phyloP scores from a whole-genome alignment of 2,888 invertebrate species.

The Entomobrya proxima region DNA sequence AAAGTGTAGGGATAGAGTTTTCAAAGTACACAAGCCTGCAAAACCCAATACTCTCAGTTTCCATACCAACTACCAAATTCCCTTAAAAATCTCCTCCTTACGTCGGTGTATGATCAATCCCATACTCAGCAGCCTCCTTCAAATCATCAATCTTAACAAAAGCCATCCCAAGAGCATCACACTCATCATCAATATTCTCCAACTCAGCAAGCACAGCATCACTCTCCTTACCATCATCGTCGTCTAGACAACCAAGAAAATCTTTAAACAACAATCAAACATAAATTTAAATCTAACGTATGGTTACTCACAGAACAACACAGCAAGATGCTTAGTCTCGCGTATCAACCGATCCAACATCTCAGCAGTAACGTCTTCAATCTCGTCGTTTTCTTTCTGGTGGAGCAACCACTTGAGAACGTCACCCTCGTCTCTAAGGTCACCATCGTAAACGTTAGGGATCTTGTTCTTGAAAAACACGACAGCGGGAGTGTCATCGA shows the following conservation, averaged over 20 bases:
- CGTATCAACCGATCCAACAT: conserved; percentile 77
- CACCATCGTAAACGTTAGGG: conserved; percentile 92
- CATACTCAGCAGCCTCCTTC: conserved; percentile 93
- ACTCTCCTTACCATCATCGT: conserved; percentile 90
- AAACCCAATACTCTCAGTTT: too few species aligned
- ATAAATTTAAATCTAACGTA: background rate
- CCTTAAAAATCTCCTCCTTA: conserved; percentile 20
- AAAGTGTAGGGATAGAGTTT: conserved; percentile 92
- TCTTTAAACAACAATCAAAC: conserved; percentile 70
- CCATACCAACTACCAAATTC: too few species aligned
- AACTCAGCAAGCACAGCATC: conserved; percentile 90
- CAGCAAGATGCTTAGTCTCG: conserved; percentile 77
- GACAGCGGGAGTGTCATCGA: conserved; percentile 88
- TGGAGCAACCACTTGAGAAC: conserved; percentile 77
- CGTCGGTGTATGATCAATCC: conserved; percentile 88
- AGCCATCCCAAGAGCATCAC: conserved; percentile 87
- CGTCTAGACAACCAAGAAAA: conserved; percentile 81
- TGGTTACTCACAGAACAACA: conserved; percentile 77
- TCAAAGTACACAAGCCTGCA: conserved; percentile 88
- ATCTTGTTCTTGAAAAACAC: conserved; percentile 96
- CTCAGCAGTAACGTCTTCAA: conserved; percentile 77
- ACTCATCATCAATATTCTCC: conserved; percentile 86
- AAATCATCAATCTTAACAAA: conserved; percentile 89
- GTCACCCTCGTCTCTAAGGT: conserved; percentile 77
- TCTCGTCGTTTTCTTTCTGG: conserved; percentile 77